These are phyloP conservation scores for Sebastes baramenuke DNA, from an alignment of 2,797 vertebrate species.

Conservation along the genomic window DNA sequence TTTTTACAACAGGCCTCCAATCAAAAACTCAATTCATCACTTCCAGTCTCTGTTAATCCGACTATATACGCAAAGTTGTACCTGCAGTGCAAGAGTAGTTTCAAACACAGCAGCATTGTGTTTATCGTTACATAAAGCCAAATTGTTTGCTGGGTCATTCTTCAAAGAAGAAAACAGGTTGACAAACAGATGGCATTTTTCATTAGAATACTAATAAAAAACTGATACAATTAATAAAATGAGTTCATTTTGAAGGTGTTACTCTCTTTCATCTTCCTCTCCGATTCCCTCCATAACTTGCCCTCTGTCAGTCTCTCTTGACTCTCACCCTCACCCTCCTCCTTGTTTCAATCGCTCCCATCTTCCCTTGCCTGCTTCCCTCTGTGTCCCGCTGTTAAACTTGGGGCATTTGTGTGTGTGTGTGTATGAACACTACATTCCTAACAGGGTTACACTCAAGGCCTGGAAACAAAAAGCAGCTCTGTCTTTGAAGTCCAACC, in stretches of 20 bases:
- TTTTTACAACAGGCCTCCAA: neutral
- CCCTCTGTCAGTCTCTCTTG: conserved; percentile 7
- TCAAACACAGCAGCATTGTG: neutral
- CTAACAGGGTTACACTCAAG: conserved; percentile 63
- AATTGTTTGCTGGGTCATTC: neutral
- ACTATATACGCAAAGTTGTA: neutral
- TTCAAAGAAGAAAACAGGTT: neutral
- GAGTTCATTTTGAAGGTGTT: neutral
- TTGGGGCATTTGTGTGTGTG: conserved; percentile 22
- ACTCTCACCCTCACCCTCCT: conserved; percentile 26
- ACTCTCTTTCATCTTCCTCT: neutral
- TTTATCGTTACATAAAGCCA: neutral
- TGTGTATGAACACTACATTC: conserved; percentile 33
- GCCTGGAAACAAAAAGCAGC: conserved; percentile 57
- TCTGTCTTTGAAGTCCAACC: conserved; percentile 82
- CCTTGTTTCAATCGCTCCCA: conserved; percentile 27
- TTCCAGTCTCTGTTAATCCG: neutral
- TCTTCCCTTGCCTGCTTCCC: conserved; percentile 28
- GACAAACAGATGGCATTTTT: neutral
- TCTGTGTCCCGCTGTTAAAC: conserved; percentile 30
- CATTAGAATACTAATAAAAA: neutral
- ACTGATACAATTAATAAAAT: neutral
- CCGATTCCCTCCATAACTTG: conserved; percentile 14
- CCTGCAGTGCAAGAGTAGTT: neutral
- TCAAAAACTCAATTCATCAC: accelerated